Conservation (phyloP, 1,140 invertebrate genomes). For the Chionoecetes opilio region DNA sequence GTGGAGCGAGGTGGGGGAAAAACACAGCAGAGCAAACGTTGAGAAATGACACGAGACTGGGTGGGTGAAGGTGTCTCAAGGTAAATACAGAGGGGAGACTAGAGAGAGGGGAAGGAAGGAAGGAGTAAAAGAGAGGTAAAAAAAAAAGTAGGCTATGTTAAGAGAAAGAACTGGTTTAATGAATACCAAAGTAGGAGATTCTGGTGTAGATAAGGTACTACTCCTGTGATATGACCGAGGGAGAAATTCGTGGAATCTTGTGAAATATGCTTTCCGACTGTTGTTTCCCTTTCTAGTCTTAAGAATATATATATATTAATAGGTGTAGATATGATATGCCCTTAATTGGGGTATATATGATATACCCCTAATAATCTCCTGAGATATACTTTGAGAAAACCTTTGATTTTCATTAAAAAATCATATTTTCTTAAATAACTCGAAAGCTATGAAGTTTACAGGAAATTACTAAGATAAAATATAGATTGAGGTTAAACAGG, state of each 20-base stretch:
- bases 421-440: too few relatives aligned
- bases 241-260: neutral
- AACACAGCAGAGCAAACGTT: neutral
- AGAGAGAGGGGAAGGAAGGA: neutral
- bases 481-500: too few relatives aligned
- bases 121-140: too few relatives aligned
- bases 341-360: too few relatives aligned
- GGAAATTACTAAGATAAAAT: too few relatives aligned
- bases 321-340: too few relatives aligned
- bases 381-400: too few relatives aligned
- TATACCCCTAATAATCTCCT: too few relatives aligned
- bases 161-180: neutral
- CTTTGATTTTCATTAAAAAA: too few relatives aligned
- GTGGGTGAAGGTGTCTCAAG: neutral
- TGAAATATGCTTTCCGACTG: neutral
- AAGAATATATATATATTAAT: too few relatives aligned
- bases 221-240: neutral
- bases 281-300: neutral
- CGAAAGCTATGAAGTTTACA: too few relatives aligned
- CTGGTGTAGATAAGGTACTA: neutral
- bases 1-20: neutral
- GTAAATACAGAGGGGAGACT: neutral
- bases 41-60: neutral
- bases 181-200: conserved; percentile 4
- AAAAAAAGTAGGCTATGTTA: neutral